phyloP scores from a whole-genome alignment of 2,797 vertebrate genomes.

The Cirrhinus molitorella region DNA sequence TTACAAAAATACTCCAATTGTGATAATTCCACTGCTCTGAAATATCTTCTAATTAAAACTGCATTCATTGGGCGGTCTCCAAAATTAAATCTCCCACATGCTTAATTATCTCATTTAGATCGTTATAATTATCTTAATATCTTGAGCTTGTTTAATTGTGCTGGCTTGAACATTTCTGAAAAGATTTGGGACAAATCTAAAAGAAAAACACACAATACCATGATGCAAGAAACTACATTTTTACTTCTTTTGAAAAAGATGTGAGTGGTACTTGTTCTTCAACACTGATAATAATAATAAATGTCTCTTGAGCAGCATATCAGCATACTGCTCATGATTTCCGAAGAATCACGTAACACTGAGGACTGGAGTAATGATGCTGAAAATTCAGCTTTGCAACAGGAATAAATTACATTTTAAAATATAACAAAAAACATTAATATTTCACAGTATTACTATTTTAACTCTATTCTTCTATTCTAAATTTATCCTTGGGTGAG shows the following conservation, averaged over 20 bases:
- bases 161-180: background rate
- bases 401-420: too few relatives aligned
- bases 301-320: background rate
- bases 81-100: constrained; percentile 12
- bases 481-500: too few relatives aligned
- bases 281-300: background rate
- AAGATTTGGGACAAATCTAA: background rate
- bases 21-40: constrained; percentile 15
- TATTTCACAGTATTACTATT: background rate
- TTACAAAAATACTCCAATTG: background rate
- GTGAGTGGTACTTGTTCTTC: background rate
- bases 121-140: constrained; percentile 14
- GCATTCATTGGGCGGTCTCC: background rate
- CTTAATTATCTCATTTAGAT: constrained; percentile 34
- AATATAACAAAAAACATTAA: background rate
- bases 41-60: constrained; percentile 17
- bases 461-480: background rate
- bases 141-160: background rate
- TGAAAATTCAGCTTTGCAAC: background rate
- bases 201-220: background rate
- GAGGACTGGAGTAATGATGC: background rate
- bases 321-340: background rate
- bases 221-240: background rate
- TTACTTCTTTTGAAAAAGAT: background rate
- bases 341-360: background rate